Percentiles rank a stretch among this genome's conserved stretches.
Evolutionary conservation across 2,888 invertebrate species (phyloP).

Genomic region (Crepidodera aurea): DNA sequence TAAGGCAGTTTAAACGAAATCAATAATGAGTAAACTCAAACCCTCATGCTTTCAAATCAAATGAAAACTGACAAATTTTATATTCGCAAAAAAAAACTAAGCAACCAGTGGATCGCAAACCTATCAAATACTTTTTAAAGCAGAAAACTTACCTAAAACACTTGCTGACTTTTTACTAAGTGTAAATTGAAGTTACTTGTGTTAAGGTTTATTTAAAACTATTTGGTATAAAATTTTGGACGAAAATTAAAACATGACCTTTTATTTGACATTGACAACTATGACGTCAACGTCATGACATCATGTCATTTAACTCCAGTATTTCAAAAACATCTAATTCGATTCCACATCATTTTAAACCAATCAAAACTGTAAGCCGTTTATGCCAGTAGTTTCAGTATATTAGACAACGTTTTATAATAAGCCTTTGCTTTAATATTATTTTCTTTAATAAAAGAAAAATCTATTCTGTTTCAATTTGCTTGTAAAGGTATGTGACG

Average conservation of each 20-base stretch:
- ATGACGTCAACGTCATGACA: conserved; percentile 10
- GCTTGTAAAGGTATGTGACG: not conserved
- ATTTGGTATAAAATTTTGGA: conserved; percentile 15
- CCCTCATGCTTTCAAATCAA: conserved; percentile 53
- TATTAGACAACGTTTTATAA: too few relatives aligned
- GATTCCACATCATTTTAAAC: not conserved
- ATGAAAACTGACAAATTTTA: conserved; percentile 5
- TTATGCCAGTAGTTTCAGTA: too few relatives aligned
- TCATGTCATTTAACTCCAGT: conserved; percentile 2
- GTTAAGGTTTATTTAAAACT: conserved; percentile 22
- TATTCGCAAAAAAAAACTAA: not conserved
- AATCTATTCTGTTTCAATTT: too few relatives aligned
- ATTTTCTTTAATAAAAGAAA: too few relatives aligned
- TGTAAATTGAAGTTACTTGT: conserved; percentile 6
- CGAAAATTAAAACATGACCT: conserved; percentile 24
- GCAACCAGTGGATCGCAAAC: not conserved
- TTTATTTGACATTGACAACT: conserved; percentile 13
- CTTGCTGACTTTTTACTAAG: conserved; percentile 7
- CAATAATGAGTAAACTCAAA: conserved; percentile 46
- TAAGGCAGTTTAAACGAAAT: conserved; percentile 48
- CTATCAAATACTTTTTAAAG: not conserved
- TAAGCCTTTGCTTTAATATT: too few relatives aligned
- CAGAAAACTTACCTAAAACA: conserved; percentile 19
- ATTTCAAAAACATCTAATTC: not conserved
- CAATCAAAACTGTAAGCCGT: too few relatives aligned